phyloP scores from a whole-genome alignment of 2,113 vertebrate genomes.

The Rhabdornis inornatus region DNA sequence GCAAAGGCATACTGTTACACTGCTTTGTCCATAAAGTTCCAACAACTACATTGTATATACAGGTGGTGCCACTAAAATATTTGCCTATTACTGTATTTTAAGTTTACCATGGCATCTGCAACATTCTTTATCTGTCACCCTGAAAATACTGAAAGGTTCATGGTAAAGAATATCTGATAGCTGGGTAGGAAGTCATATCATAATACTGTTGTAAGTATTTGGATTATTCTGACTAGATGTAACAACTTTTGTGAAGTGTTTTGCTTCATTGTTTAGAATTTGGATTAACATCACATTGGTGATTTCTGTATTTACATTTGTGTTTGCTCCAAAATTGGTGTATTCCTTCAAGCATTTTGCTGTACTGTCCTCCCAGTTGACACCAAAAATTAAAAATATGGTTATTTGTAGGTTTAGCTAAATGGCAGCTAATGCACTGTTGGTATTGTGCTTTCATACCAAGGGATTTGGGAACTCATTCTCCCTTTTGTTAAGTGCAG shows the following conservation, averaged over 20 bases:
- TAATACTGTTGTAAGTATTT: slow-evolving; percentile 1
- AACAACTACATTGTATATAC: background rate
- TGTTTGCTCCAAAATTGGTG: background rate
- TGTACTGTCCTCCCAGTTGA: background rate
- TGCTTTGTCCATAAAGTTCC: slow-evolving; percentile 14
- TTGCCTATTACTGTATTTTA: slow-evolving; percentile 43
- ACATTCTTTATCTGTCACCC: background rate
- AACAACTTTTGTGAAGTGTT: slow-evolving; percentile 38
- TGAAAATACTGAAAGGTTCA: background rate
- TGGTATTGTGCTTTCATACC: slow-evolving; percentile 16
- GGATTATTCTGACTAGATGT: background rate
- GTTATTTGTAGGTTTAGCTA: background rate
- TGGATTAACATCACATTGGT: background rate
- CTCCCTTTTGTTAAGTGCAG: slow-evolving; percentile 19
- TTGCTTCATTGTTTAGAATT: slow-evolving; percentile 26
- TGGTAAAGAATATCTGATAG: background rate
- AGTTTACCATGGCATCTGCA: slow-evolving; percentile 27
- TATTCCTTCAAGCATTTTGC: background rate
- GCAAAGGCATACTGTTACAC: slow-evolving; percentile 42
- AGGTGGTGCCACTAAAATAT: slow-evolving; percentile 42
- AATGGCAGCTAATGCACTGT: slow-evolving; percentile 10
- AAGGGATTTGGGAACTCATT: background rate
- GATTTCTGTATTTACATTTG: slow-evolving; percentile 27
- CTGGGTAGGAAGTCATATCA: background rate
- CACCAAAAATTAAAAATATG: background rate